These are phyloP conservation scores for Clarias batrachus DNA, from an alignment of 2,113 vertebrate species.

Conservation along the genomic window DNA sequence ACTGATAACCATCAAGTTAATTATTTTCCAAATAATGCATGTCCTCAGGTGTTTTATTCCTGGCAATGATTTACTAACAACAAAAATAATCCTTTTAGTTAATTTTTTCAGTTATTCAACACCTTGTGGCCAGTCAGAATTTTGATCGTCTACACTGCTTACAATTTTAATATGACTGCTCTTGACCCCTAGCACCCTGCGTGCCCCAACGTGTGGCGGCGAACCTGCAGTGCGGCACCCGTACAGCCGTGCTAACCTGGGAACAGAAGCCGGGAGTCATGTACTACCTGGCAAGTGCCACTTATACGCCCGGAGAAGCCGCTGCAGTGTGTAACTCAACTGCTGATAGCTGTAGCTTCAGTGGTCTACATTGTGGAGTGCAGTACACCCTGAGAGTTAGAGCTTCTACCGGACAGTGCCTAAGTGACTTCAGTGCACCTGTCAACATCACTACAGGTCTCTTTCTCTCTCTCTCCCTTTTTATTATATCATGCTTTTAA, in stretches of 20 bases:
- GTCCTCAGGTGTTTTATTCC: not conserved
- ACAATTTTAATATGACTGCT: not conserved
- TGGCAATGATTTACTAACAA: too few species aligned
- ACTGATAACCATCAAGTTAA: not conserved
- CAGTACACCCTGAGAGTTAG: conserved; percentile 66
- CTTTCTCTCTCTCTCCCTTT: not conserved
- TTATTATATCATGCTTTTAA: not conserved
- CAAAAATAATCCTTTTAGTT: too few species aligned
- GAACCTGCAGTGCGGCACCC: conserved; percentile 63
- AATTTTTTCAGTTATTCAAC: not conserved
- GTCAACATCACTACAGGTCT: conserved; percentile 68
- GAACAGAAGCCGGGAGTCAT: conserved; percentile 54
- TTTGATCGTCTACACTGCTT: not conserved
- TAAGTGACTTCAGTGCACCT: conserved; percentile 61
- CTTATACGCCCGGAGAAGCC: conserved; percentile 37
- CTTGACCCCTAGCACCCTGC: conserved; percentile 69
- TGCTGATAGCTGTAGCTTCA: conserved; percentile 62
- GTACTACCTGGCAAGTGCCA: conserved; percentile 64
- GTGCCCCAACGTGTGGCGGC: conserved; percentile 61
- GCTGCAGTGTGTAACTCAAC: conserved; percentile 65
- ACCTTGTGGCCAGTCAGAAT: not conserved
- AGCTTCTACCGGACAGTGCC: conserved; percentile 58
- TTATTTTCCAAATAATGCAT: not conserved
- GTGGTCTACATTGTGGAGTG: conserved; percentile 64
- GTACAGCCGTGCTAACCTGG: conserved; percentile 67